phyloP scores from a whole-genome alignment of 2,113 vertebrate species.

The Petaurus breviceps region DNA sequence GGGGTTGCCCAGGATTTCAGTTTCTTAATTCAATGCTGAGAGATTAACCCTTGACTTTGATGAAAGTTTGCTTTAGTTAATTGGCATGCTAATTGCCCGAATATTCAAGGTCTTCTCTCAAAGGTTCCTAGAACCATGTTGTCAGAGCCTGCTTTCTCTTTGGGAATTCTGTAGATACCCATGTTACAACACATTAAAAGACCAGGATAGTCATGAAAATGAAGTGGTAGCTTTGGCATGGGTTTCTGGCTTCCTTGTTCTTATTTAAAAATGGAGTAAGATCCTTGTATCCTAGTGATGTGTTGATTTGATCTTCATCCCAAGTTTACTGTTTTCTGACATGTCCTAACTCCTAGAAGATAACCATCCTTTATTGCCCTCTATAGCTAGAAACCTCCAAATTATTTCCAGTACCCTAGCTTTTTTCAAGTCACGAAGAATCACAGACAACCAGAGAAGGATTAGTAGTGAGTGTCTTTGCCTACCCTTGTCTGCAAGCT shows the following conservation, averaged over 20 bases:
- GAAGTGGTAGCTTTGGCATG: constrained; percentile 2
- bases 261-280: constrained; percentile 1
- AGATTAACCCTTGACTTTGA: constrained; percentile 70
- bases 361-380: background rate
- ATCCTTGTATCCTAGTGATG: background rate
- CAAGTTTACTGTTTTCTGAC: background rate
- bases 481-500: background rate
- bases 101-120: constrained; percentile 54
- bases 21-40: constrained; percentile 83
- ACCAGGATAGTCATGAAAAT: background rate
- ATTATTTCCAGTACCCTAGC: too few species aligned
- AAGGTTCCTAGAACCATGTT: constrained; percentile 11
- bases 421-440: background rate
- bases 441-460: background rate
- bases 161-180: constrained; percentile 38
- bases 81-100: constrained; percentile 52
- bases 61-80: constrained; percentile 76
- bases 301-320: background rate
- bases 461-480: background rate
- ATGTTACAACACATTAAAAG: constrained; percentile 20
- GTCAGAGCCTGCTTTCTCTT: constrained; percentile 49
- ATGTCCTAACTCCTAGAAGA: background rate
- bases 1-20: constrained; percentile 73
- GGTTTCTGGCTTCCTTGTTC: background rate
- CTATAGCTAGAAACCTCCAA: background rate